Base-by-base conservation (phyloP, 2,888 invertebrate genomes). In the Aethes cnicana region DNA sequence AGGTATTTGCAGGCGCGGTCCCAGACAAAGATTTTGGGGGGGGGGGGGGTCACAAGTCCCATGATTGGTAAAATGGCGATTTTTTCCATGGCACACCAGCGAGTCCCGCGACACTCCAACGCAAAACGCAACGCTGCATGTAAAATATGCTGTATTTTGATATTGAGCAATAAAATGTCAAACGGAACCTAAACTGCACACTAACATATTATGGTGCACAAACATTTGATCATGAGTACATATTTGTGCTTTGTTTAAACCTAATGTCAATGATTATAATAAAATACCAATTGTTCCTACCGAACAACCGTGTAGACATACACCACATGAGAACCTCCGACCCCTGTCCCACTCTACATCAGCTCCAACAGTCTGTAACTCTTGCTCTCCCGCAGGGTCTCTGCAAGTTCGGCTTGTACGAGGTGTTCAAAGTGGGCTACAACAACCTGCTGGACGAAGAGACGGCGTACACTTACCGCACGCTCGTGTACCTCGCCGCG, bases 351-450 rank as follows among this genome's bases (percentile, higher is more conserved):
- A 3, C 7, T 7, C 21, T 17, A n/a, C 32, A n/a, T 23, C 18
- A 8, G 7, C 9, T 4, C 39, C 8, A 39, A 20, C 41, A 30
- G 6, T 3, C 9, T 12, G 20, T 47, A 28, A 35, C 3, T 11
- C 9, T 8, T 18, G 4, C 9, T 4, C 9, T 8, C 57, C 63
- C 9, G 2, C 81, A 92, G 91, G 97, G 97, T 77, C 92, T 98
- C 64, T 97, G 97, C 91, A 99, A 99, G 91, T 99, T 99, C 84
- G 99, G 99, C 62, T 94, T 99, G 57, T 99, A 99, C 87, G 99
- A 99, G 91, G 94, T 98, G 30, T 99, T 93, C 85, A 97, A 99
- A 91, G 95, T 96, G 53, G 77, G 94, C 3, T 99, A 99, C 84
- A 88, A 93, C 12, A 91, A 94, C 60, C 63, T 96, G 50, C 78